A percentile compares a stretch with the other conserved stretches of the same genome.
Conservation (phyloP, 1,140 invertebrate genomes). For the Cydia fagiglandana region DNA sequence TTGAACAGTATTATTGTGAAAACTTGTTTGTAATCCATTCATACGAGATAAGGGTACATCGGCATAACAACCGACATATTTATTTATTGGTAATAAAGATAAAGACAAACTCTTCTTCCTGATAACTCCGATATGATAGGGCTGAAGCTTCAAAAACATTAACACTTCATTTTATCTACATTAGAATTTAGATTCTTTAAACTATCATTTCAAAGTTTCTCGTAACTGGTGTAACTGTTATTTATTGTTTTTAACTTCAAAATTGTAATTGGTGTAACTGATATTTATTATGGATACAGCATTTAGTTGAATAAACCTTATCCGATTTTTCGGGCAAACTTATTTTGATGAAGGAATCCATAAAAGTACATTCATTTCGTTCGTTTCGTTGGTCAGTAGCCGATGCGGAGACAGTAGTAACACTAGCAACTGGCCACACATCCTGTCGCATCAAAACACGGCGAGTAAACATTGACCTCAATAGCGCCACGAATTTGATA, state of each 20-base stretch:
- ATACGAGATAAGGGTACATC: background rate
- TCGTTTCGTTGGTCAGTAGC: too few species aligned
- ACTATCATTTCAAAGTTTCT: too few species aligned
- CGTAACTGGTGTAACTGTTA: too few species aligned
- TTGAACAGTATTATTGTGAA: slow-evolving; percentile 8
- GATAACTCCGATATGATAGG: background rate
- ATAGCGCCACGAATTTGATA: slow-evolving; percentile 3
- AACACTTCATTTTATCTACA: background rate
- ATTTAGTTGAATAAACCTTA: too few species aligned
- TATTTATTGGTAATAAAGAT: background rate
- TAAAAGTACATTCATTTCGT: too few species aligned
- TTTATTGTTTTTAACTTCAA: too few species aligned
- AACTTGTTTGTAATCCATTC: slow-evolving; percentile 16
- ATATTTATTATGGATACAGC: too few species aligned
- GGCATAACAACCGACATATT: background rate
- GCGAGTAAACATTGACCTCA: slow-evolving; percentile 15
- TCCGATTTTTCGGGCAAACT: too few species aligned
- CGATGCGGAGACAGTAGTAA: too few species aligned
- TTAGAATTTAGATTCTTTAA: too few species aligned
- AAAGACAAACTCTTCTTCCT: background rate
- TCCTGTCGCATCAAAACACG: slow-evolving; percentile 26
- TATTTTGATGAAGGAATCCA: too few species aligned
- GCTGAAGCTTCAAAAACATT: background rate
- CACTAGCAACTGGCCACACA: background rate
- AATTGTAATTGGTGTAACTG: too few species aligned